Evolutionary conservation across 2,888 invertebrate genomes (phyloP).

Genomic region (Plebejus argus): DNA sequence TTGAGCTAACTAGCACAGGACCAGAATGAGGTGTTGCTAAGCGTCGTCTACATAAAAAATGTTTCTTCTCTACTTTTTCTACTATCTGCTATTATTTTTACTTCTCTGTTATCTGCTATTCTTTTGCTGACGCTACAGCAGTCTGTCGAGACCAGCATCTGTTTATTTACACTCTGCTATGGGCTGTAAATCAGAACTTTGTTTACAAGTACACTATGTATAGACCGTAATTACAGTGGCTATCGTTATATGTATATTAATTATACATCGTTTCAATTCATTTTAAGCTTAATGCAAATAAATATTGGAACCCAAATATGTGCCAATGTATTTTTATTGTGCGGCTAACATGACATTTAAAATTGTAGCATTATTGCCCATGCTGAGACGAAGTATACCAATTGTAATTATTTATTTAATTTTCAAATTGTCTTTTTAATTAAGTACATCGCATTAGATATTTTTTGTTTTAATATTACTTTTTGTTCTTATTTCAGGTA

Average conservation of each 20-base stretch:
- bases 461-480: neutral
- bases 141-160: conserved; percentile 39
- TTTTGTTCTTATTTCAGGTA: conserved; percentile 6
- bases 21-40: no score
- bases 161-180: conserved; percentile 68
- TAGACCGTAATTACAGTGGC: conserved; percentile 6
- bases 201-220: conserved; percentile 60
- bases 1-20: no score
- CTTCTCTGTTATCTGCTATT: neutral
- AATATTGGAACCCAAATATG: neutral
- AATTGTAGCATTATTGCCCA: no score
- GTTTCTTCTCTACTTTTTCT: no score
- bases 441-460: no score
- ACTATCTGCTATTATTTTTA: no score
- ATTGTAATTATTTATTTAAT: no score
- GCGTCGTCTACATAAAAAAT: no score
- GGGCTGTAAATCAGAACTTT: conserved; percentile 69
- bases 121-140: conserved; percentile 51
- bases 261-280: neutral
- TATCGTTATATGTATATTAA: neutral
- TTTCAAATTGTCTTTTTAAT: no score
- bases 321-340: no score
- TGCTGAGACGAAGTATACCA: no score
- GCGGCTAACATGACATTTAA: no score
- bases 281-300: neutral